Percentiles rank a stretch among this genome's conserved stretches.
Conservation (phyloP, 2,888 invertebrate species). For the Netelia virgata region DNA sequence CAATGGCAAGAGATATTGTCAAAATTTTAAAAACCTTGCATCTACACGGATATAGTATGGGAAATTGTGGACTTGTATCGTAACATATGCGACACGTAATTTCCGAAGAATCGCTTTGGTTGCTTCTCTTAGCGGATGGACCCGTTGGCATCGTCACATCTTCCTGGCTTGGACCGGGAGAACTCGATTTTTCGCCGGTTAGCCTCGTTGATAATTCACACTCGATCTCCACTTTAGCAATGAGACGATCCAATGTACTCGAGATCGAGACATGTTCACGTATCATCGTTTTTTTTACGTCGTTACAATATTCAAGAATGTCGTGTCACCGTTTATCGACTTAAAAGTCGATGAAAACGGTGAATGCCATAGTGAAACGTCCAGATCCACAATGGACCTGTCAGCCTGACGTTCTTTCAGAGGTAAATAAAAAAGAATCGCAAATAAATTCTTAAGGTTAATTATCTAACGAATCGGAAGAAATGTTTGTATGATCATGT, state of each 20-base stretch:
- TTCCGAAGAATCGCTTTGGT: constrained; percentile 61
- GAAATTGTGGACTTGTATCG: constrained; percentile 84
- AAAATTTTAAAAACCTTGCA: constrained; percentile 84
- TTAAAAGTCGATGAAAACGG: constrained; percentile 4
- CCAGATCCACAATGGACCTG: constrained; percentile 39
- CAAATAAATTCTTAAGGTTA: constrained; percentile 14
- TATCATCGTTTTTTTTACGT: constrained; percentile 66
- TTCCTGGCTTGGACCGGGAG: constrained; percentile 45
- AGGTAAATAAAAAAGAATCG: constrained; percentile 43
- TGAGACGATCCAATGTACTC: constrained; percentile 72
- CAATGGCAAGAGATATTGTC: neutral
- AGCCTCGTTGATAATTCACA: constrained; percentile 45
- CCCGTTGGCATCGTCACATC: constrained; percentile 29
- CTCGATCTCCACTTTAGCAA: constrained; percentile 72
- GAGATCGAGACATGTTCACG: constrained; percentile 68
- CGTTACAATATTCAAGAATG: neutral
- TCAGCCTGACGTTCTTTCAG: constrained; percentile 52
- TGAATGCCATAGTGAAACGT: constrained; percentile 39
- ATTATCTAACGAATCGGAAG: neutral
- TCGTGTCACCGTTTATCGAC: constrained; percentile 8
- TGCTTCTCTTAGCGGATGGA: constrained; percentile 36
- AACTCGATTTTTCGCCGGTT: constrained; percentile 21
- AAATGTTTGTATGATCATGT: neutral
- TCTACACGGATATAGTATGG: constrained; percentile 85
- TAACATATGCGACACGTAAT: constrained; percentile 85